Conservation (phyloP, 2,797 vertebrate species). For the Tinamus major region DNA sequence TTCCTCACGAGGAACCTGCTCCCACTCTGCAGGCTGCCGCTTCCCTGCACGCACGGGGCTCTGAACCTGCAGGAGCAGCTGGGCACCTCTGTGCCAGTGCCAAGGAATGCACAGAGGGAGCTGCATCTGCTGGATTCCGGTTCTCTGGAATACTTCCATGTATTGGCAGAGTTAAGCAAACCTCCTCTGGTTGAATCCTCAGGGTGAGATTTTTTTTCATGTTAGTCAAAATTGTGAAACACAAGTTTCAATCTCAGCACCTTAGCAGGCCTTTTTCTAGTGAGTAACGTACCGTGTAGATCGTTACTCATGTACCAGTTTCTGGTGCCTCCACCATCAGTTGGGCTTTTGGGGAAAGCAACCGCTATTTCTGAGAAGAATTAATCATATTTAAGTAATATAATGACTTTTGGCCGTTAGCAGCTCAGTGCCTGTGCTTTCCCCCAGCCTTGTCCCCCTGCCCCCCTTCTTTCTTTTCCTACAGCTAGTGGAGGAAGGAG, state of each 20-base stretch:
- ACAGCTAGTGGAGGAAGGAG: background rate
- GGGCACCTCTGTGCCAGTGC: background rate
- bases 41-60: accelerated
- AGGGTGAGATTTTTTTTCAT: accelerated
- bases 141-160: background rate
- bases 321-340: background rate
- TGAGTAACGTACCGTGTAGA: background rate
- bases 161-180: background rate
- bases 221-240: background rate
- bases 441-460: background rate
- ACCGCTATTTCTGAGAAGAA: slow-evolving; percentile 22
- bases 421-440: background rate
- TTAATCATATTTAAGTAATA: background rate
- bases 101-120: accelerated
- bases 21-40: background rate
- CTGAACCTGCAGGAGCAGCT: background rate
- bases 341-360: background rate
- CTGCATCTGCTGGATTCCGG: no score
- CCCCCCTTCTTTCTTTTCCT: background rate
- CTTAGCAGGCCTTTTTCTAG: background rate
- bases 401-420: background rate
- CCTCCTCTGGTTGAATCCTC: background rate
- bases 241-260: background rate
- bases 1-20: background rate
- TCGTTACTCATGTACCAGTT: background rate